Percentiles rank a stretch among this genome's conserved stretches.
Evolutionary conservation across 2,888 invertebrate genomes (phyloP).

Genomic region (Dynastes maya): DNA sequence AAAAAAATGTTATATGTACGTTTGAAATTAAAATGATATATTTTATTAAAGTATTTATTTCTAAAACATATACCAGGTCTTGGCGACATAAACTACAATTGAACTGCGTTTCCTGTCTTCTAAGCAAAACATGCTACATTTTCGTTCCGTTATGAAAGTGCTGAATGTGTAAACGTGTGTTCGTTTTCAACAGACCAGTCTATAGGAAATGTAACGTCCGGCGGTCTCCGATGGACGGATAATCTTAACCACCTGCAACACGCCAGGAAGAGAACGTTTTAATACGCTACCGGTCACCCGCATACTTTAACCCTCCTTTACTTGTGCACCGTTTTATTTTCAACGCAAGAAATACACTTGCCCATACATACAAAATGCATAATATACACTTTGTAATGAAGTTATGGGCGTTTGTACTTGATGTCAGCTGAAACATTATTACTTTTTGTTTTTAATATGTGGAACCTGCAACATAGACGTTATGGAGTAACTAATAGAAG

Average conservation of each 20-base stretch:
- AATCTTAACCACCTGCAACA: slow-evolving; percentile 93
- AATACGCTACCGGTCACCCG: slow-evolving; percentile 48
- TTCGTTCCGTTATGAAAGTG: slow-evolving; percentile 20
- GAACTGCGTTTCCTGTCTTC: slow-evolving; percentile 9
- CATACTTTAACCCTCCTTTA: slow-evolving; percentile 33
- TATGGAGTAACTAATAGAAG: too few species aligned
- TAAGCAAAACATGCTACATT: slow-evolving; percentile 3
- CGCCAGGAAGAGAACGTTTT: slow-evolving; percentile 51
- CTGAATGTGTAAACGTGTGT: slow-evolving; percentile 22
- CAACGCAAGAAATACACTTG: background rate
- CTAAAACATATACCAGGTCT: background rate
- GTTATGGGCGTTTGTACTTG: too few species aligned
- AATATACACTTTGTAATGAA: too few species aligned
- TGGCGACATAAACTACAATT: slow-evolving; percentile 9
- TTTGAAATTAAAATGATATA: background rate
- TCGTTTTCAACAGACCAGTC: slow-evolving; percentile 84
- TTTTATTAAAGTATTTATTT: background rate
- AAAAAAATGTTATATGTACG: too few species aligned
- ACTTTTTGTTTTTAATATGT: too few species aligned
- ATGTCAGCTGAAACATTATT: too few species aligned
- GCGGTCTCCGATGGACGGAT: slow-evolving; percentile 98
- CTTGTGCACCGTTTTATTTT: background rate
- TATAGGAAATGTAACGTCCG: slow-evolving; percentile 97
- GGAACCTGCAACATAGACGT: too few species aligned
- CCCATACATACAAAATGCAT: background rate